Conservation (phyloP, 1,140 invertebrate species). For the Drosophila orena region DNA sequence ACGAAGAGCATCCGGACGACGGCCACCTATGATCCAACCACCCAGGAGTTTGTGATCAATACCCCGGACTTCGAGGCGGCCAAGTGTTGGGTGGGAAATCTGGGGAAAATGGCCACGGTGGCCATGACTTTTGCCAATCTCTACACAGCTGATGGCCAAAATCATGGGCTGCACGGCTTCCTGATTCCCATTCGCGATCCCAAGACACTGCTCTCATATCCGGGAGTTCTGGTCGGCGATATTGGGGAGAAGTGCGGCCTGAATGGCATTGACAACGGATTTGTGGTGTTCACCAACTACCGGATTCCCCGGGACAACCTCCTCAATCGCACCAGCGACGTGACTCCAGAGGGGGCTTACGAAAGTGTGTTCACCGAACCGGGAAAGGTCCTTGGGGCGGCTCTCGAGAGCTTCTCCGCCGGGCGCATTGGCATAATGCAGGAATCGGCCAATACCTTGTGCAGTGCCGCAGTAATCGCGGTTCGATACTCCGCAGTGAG, state of each 20-base stretch:
- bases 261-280: constrained; percentile 96
- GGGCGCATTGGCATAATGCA: constrained; percentile 91
- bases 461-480: constrained; percentile 92
- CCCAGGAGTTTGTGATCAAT: constrained; percentile 94
- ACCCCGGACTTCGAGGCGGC: constrained; percentile 97
- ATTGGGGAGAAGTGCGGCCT: constrained; percentile 95
- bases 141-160: constrained; percentile 89
- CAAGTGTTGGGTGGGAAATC: constrained; percentile 97
- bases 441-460: constrained; percentile 90
- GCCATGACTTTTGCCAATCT: constrained; percentile 96
- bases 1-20: constrained; percentile 95
- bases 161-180: constrained; percentile 95
- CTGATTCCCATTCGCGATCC: constrained; percentile 93
- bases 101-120: constrained; percentile 95
- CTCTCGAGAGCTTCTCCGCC: constrained; percentile 93
- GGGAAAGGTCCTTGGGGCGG: constrained; percentile 91
- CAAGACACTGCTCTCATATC: constrained; percentile 89
- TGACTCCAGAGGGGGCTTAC: constrained; percentile 93
- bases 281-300: constrained; percentile 94
- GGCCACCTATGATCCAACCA: constrained; percentile 92
- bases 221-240: constrained; percentile 91
- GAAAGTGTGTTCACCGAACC: constrained; percentile 91
- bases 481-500: constrained; percentile 95
- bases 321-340: constrained; percentile 94
- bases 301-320: constrained; percentile 92